phyloP scores from a whole-genome alignment of 2,797 vertebrate genomes.

The Semaprochilodus insignis region DNA sequence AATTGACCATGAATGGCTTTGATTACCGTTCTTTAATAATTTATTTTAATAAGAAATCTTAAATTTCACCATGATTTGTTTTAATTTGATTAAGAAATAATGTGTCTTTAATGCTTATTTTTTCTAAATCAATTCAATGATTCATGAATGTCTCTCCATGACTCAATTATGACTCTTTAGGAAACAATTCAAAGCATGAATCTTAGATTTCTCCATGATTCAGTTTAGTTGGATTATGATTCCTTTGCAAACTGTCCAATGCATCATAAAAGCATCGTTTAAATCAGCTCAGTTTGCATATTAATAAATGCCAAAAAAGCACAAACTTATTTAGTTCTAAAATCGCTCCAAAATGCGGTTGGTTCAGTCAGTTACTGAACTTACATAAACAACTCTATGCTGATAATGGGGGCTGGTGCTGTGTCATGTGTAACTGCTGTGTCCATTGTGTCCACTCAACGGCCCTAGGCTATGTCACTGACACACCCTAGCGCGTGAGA shows the following conservation, averaged over 20 bases:
- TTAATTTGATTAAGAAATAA: too few species aligned
- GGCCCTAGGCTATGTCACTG: neutral
- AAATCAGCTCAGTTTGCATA: too few species aligned
- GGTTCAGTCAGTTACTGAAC: too few species aligned
- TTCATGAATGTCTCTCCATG: neutral
- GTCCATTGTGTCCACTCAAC: neutral
- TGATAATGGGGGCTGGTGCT: neutral
- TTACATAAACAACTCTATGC: neutral
- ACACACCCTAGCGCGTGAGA: constrained; percentile 27
- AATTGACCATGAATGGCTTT: too few species aligned
- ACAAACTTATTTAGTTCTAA: too few species aligned
- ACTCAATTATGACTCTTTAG: neutral
- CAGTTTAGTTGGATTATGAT: neutral
- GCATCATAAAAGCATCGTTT: too few species aligned
- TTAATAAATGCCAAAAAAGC: too few species aligned
- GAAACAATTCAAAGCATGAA: neutral
- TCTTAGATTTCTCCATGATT: neutral
- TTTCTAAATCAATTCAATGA: neutral
- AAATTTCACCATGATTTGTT: too few species aligned
- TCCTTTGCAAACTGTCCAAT: too few species aligned
- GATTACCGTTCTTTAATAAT: too few species aligned
- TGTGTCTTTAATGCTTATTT: too few species aligned
- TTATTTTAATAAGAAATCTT: too few species aligned
- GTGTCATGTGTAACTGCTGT: neutral
- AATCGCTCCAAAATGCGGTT: neutral